These are phyloP conservation scores for Drosophila baimaii DNA, from an alignment of 1,140 invertebrate genomes.

Conservation along the genomic window DNA sequence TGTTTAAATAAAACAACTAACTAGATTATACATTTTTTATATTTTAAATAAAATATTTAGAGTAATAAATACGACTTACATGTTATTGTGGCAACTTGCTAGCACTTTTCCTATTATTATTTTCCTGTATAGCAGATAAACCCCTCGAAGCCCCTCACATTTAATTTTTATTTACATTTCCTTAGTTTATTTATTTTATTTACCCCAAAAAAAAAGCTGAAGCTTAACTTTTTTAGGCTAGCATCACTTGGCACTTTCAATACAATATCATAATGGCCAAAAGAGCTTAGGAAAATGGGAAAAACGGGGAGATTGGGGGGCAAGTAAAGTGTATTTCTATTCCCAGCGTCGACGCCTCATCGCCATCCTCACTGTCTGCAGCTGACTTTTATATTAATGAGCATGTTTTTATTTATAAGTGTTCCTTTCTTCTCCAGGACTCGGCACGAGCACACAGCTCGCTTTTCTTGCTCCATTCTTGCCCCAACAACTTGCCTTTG, in stretches of 20 bases:
- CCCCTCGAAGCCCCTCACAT: slow-evolving; percentile 10
- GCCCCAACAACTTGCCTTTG: slow-evolving; percentile 17
- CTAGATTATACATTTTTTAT: no score
- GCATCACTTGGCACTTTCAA: slow-evolving; percentile 72
- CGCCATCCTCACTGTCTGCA: slow-evolving; percentile 22
- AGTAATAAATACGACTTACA: no score
- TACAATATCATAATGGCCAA: slow-evolving; percentile 74
- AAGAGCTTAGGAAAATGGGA: slow-evolving; percentile 32
- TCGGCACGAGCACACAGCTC: slow-evolving; percentile 7
- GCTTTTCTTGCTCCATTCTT: slow-evolving; percentile 15
- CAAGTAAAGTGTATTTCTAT: slow-evolving; percentile 71
- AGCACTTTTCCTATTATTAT: no score
- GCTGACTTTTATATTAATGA: slow-evolving; percentile 80
- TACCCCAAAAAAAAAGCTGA: no score
- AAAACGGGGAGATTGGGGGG: background rate
- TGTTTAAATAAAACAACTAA: no score
- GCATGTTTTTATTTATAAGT: slow-evolving; percentile 82
- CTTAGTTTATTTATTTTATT: background rate
- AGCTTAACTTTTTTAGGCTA: no score
- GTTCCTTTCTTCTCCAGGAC: slow-evolving; percentile 44
- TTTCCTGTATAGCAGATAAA: background rate
- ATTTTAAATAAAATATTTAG: no score
- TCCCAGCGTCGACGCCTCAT: slow-evolving; percentile 32
- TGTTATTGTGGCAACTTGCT: no score
- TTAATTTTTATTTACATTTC: slow-evolving; percentile 8